Percentiles rank a stretch among this genome's conserved stretches.
phyloP scores from a whole-genome alignment of 2,888 invertebrate genomes.

The Gerosis bhagava region DNA sequence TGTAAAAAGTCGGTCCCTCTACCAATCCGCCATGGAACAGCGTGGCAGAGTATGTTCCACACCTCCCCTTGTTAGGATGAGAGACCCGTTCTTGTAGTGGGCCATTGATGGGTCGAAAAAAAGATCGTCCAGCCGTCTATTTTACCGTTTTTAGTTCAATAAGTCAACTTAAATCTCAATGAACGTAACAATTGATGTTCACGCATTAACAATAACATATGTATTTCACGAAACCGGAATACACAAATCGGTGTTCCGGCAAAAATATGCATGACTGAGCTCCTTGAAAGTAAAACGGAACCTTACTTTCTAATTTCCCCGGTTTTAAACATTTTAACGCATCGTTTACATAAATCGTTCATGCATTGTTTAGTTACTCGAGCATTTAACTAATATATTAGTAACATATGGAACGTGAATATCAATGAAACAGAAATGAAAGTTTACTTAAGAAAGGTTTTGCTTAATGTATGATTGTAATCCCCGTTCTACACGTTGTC shows the following conservation, averaged over 20 bases:
- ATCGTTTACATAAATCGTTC: slow-evolving; percentile 14
- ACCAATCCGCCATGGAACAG: too few relatives aligned
- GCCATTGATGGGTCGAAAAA: too few relatives aligned
- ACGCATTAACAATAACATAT: slow-evolving; percentile 9
- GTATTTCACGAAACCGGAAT: slow-evolving; percentile 13
- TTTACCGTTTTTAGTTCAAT: too few relatives aligned
- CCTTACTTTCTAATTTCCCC: slow-evolving; percentile 19
- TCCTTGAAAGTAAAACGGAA: slow-evolving; percentile 9
- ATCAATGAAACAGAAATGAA: slow-evolving; percentile 47
- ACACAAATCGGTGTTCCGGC: slow-evolving; percentile 13
- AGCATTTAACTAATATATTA: slow-evolving; percentile 20
- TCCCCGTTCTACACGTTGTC: too few relatives aligned
- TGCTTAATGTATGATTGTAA: neutral
- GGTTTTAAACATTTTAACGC: slow-evolving; percentile 1
- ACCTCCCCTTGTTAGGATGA: too few relatives aligned
- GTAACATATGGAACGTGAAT: slow-evolving; percentile 47
- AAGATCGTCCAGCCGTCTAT: too few relatives aligned
- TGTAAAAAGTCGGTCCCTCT: too few relatives aligned
- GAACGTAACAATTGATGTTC: too few relatives aligned
- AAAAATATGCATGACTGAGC: slow-evolving; percentile 23
- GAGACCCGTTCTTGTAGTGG: too few relatives aligned
- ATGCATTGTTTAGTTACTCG: slow-evolving; percentile 21
- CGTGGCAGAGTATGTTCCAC: too few relatives aligned
- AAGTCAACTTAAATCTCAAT: too few relatives aligned
- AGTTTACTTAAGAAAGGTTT: slow-evolving; percentile 23